These are phyloP conservation scores for Prinia subflava DNA, from an alignment of 2,113 vertebrate species.

Conservation along the genomic window DNA sequence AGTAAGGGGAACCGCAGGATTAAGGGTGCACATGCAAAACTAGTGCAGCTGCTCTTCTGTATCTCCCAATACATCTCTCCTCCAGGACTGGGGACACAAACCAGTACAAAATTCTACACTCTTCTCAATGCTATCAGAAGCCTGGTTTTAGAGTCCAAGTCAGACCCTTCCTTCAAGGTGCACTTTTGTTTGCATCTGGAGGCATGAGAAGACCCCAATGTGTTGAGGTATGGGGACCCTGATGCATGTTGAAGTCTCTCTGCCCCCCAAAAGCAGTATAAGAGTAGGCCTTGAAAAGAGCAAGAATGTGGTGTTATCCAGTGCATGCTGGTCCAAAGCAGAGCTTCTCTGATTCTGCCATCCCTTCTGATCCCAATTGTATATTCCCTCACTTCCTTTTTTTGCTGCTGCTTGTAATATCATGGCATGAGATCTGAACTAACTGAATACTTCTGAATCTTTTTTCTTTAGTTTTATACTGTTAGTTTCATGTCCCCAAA, in stretches of 20 bases:
- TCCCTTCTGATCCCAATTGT: background rate
- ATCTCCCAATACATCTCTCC: background rate
- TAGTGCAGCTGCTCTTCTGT: background rate
- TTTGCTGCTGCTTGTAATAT: background rate
- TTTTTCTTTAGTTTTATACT: background rate
- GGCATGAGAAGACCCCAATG: background rate
- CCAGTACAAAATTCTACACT: accelerated
- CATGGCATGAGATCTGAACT: background rate
- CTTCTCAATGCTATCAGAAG: background rate
- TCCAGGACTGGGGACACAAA: background rate
- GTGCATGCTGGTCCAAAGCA: background rate
- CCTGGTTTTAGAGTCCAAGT: background rate
- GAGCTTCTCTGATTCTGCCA: background rate
- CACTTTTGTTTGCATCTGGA: background rate
- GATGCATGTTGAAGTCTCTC: background rate
- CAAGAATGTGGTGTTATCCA: background rate
- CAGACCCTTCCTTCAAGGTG: background rate
- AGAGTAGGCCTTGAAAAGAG: background rate
- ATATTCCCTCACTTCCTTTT: background rate
- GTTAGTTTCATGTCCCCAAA: background rate
- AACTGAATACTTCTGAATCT: background rate
- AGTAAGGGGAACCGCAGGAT: background rate
- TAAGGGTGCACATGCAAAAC: background rate
- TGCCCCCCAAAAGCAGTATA: accelerated
- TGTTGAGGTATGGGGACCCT: background rate